Evolutionary conservation across 1,140 invertebrate genomes (phyloP), one percentile per base, ranked within the genome.

Genomic region (Manduca sexta): DNA sequence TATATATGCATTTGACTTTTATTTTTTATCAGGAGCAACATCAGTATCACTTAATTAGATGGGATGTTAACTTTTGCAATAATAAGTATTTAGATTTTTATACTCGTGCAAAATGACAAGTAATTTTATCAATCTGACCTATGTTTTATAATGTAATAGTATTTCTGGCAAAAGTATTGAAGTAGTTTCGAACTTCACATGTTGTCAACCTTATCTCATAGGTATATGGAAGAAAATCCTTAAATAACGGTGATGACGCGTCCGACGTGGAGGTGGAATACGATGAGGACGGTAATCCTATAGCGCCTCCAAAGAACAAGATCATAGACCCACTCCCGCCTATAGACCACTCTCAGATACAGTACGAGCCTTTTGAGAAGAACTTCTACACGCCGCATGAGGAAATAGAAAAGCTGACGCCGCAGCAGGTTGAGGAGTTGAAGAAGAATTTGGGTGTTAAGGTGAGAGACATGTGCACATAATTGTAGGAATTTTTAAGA

Each of bases 211-310:
- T 43, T 51, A 26, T 43, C 41, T 34, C 39, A 44, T 69, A 92
- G 93, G 60, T 99, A 97, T 69, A 98, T 99, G 92, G 95, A 98
- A 87, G 97, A 99, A 81, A 99, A 99, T 89, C 97, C 2, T 92
- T 92, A 59, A 95, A 95, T 39, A 95, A 96, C 6, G 81, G 93
- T 1, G 93, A 95, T 73, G 94, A 97, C 59, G 94, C 94, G 29
- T 95, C 95, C 0, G 94, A 96, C 68, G 88, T 92, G 37, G 94
- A 96, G 70, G 90, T 98, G 34, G 97, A 99, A 70, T 99, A 99
- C 82, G 98, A 99, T 70, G 95, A 95, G 69, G 97, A 99, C 81
- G 97, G 97, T 8, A 99, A 99, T 88, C 96, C 97, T 0, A 95
- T 99, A 54, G 91, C 94, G 1, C 94, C 95, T 1, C 91, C 92